Conservation (phyloP, 1,140 invertebrate species). For the Drosophila bocqueti region DNA sequence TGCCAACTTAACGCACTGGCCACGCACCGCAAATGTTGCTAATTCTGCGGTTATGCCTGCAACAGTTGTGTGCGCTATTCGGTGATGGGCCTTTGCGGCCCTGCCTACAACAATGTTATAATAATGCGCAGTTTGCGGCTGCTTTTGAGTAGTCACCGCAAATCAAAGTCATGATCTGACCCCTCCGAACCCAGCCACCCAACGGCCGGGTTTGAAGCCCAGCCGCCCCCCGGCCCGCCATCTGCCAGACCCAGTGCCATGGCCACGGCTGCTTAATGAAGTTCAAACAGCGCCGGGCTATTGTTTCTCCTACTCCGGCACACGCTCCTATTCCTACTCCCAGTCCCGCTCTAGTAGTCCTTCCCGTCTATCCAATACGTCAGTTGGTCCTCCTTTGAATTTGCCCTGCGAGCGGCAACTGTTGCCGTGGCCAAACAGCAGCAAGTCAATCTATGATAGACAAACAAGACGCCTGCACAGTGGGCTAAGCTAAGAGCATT, state of each 20-base stretch:
- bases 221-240: neutral
- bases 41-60: constrained; percentile 75
- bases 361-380: constrained; percentile 15
- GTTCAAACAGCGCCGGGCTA: constrained; percentile 54
- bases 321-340: constrained; percentile 1
- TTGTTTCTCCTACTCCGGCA: constrained; percentile 39
- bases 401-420: constrained; percentile 42
- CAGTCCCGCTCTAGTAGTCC: neutral
- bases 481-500: neutral
- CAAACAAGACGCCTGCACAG: constrained; percentile 46
- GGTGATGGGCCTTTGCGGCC: constrained; percentile 1
- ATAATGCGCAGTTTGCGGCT: constrained; percentile 69
- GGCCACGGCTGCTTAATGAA: constrained; percentile 52
- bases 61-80: constrained; percentile 57
- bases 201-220: neutral
- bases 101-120: constrained; percentile 54
- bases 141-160: constrained; percentile 65
- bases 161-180: constrained; percentile 70
- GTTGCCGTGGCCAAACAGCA: constrained; percentile 52
- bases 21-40: constrained; percentile 72
- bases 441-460: constrained; percentile 64
- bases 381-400: constrained; percentile 28
- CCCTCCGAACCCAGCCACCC: constrained; percentile 20
- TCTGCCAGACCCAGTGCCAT: constrained; percentile 31
- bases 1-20: constrained; percentile 68